A percentile compares a stretch with the other conserved stretches of the same genome.
These are phyloP conservation scores for Pithys albifrons DNA, from an alignment of 2,113 vertebrate species.

Conservation along the genomic window DNA sequence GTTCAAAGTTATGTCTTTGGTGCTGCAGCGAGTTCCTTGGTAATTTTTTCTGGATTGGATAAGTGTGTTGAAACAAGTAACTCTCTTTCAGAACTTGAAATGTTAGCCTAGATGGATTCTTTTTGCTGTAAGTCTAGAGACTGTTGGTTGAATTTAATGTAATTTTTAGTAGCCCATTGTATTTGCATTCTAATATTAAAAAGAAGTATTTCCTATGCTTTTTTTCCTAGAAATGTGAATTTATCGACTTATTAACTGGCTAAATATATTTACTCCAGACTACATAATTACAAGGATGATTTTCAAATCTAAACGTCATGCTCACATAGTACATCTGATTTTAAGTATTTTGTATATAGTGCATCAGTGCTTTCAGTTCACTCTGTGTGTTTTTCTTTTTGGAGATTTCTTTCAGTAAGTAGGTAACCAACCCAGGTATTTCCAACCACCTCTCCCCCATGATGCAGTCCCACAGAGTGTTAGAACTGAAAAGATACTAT, in stretches of 20 bases:
- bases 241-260: not conserved
- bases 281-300: not conserved
- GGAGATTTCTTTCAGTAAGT: not conserved
- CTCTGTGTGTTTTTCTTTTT: not conserved
- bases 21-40: not conserved
- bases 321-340: not conserved
- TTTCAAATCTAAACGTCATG: not conserved
- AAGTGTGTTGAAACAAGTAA: not conserved
- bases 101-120: not conserved
- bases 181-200: not conserved
- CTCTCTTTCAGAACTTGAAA: not conserved
- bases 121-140: not conserved
- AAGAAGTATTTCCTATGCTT: not conserved
- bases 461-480: not conserved
- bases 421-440: not conserved
- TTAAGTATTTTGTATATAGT: not conserved
- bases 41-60: not conserved
- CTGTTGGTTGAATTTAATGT: not conserved
- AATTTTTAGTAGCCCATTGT: not conserved
- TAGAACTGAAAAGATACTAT: not conserved
- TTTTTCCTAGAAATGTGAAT: not conserved
- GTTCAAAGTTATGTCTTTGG: not conserved
- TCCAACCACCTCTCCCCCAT: not conserved
- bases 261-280: not conserved
- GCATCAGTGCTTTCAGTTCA: not conserved